Conservation (phyloP, 2,888 invertebrate genomes). For the Cetonia aurata region DNA sequence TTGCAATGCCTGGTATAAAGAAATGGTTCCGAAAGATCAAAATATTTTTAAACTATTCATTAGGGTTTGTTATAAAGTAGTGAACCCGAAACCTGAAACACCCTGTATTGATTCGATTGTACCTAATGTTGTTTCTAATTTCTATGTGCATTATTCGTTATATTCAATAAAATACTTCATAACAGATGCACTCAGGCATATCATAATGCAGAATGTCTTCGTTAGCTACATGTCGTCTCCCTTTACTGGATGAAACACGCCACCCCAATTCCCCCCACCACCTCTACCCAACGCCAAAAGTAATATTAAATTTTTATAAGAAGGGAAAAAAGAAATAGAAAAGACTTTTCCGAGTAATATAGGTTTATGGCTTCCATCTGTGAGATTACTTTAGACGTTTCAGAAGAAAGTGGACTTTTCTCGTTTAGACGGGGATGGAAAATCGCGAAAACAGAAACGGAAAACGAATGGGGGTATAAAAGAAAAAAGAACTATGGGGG, state of each 20-base stretch:
- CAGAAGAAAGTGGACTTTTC: constrained; percentile 66
- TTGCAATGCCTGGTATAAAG: too few relatives aligned
- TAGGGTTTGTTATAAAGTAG: too few relatives aligned
- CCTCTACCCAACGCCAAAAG: constrained; percentile 49
- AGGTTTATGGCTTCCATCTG: constrained; percentile 68
- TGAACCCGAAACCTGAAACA: too few relatives aligned
- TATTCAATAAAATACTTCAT: too few relatives aligned
- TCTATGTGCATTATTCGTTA: too few relatives aligned
- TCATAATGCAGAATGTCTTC: constrained; percentile 17
- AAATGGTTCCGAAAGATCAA: too few relatives aligned
- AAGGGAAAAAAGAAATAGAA: constrained; percentile 67
- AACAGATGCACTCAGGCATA: too few relatives aligned
- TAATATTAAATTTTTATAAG: constrained; percentile 68
- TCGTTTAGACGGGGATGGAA: constrained; percentile 31
- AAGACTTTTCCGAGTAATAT: constrained; percentile 68
- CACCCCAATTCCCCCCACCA: constrained; percentile 9
- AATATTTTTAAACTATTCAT: too few relatives aligned
- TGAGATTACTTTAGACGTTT: constrained; percentile 68
- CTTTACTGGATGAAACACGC: not conserved
- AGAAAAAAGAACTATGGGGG: not conserved
- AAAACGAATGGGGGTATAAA: not conserved
- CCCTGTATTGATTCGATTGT: too few relatives aligned
- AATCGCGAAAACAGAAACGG: constrained; percentile 33
- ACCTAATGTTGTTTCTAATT: too few relatives aligned
- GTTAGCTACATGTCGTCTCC: constrained; percentile 10